Base-by-base conservation (phyloP, 1,140 invertebrate species). In the Pachypeltis micranthus region DNA sequence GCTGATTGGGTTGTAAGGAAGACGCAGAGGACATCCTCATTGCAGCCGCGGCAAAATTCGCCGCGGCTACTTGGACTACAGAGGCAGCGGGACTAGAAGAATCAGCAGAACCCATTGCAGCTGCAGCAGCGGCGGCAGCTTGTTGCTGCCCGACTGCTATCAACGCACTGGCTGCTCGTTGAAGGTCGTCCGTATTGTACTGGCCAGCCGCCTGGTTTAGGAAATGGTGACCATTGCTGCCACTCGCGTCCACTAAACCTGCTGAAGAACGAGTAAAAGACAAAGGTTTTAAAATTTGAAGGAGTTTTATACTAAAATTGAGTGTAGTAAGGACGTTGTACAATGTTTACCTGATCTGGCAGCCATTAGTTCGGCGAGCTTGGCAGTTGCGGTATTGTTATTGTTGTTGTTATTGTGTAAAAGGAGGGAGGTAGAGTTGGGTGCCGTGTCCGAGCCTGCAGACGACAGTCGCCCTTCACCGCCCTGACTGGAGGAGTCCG, bases 11-110 rank as follows among this genome's bases (percentile, higher is more conserved):
- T 44, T 70, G 69, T 12, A 70, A 59, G 12, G 62, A 31, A 16
- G 63, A 66, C 26, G 66, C 65, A 23, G 70, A 68, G 59, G 81
- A 80, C 75, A 89, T 85, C 65, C 87, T 80, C 76, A 90, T 85
- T 65, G 90, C 90, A 0, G 87, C 86, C 24, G 85, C 84, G 0
- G 86, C 88, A 55, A 90, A 72, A 64, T 87, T 89, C 3, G 87
- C 88, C 31, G 88, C 80, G 61, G 82, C 81, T 14, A 79, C 86
- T 70, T 85, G 84, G 14, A 85, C 84, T 0, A 79, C 80, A 0
- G 75, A 75, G 12, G 76, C 74, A 12, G 76, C 74, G 2, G 59
- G 57, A 28, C 39, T 56, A 1, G 68, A 65, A n/a, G 67, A 66
- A 21, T 67, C 67, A 4, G 67, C 63, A 14, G 63, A 60, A n/a